phyloP scores from a whole-genome alignment of 2,888 invertebrate species.

The Dasysyrphus tricinctus region DNA sequence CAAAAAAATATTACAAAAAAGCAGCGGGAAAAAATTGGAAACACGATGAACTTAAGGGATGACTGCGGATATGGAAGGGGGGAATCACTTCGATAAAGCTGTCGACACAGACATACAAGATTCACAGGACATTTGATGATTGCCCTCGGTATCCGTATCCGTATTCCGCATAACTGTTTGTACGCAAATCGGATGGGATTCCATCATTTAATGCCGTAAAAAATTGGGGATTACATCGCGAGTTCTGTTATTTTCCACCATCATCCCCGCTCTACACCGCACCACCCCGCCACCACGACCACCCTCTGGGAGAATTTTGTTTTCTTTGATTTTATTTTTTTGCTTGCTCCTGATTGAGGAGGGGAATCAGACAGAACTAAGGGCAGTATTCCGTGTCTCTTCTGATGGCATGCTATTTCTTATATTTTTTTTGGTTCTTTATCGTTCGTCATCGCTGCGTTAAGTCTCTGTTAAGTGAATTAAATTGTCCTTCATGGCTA shows the following conservation, averaged over 20 bases:
- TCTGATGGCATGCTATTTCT: conserved; percentile 39
- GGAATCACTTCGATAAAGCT: conserved; percentile 69
- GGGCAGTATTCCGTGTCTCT: conserved; percentile 26
- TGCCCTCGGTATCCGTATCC: conserved; percentile 63
- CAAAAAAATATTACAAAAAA: conserved; percentile 31
- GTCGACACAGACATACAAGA: conserved; percentile 62
- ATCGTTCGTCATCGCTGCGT: conserved; percentile 72
- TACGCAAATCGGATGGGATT: conserved; percentile 74
- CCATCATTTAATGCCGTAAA: conserved; percentile 75
- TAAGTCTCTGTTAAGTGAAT: conserved; percentile 72
- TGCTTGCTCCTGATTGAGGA: background rate
- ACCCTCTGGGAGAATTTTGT: conserved; percentile 30
- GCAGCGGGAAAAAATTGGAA: conserved; percentile 30
- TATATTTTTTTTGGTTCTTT: conserved; percentile 42
- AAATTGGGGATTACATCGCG: conserved; percentile 75
- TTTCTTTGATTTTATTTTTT: conserved; percentile 63
- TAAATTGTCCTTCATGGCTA: conserved; percentile 73
- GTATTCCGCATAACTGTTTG: conserved; percentile 25
- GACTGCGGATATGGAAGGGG: conserved; percentile 34
- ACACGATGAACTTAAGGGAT: conserved; percentile 64
- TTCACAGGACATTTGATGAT: conserved; percentile 72
- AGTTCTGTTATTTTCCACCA: conserved; percentile 63
- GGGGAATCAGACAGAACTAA: background rate
- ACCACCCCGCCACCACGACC: background rate
- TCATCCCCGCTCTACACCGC: background rate